Conservation (phyloP, 2,888 invertebrate genomes). For the Clitarchus hookeri region DNA sequence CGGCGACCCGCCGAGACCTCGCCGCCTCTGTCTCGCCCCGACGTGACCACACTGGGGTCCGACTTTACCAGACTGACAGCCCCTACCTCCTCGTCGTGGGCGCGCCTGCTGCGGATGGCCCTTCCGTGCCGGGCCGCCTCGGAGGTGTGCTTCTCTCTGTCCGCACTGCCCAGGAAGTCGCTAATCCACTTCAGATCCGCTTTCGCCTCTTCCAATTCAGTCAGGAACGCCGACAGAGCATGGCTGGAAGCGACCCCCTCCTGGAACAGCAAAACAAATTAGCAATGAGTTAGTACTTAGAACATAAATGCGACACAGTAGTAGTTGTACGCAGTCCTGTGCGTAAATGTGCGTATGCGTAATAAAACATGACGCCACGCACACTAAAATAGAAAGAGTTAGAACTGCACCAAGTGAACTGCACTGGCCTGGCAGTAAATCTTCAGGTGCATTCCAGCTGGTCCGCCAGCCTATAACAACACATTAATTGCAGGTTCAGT, state of each 20-base stretch:
- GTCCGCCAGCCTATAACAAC: no score
- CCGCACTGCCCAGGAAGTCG: not conserved
- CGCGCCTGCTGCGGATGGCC: constrained; percentile 19
- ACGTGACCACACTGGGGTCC: not conserved
- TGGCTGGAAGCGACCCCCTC: not conserved
- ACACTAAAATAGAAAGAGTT: no score
- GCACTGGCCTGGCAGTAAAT: no score
- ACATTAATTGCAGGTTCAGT: no score
- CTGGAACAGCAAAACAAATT: not conserved
- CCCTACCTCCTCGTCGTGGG: constrained; percentile 19
- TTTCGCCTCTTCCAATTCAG: not conserved
- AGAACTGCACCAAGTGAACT: no score
- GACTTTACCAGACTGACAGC: not conserved
- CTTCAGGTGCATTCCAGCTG: no score
- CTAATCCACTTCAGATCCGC: not conserved
- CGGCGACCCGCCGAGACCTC: no score
- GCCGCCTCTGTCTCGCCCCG: not conserved
- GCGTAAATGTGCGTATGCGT: no score
- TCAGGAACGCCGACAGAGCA: not conserved
- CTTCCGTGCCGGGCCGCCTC: not conserved
- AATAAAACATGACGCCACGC: no score
- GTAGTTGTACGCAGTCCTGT: no score
- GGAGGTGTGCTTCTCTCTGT: not conserved
- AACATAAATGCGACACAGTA: no score
- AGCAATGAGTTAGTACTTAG: no score